Evolutionary conservation across 2,113 vertebrate genomes (phyloP).

Genomic region (Zosterops pallidus): DNA sequence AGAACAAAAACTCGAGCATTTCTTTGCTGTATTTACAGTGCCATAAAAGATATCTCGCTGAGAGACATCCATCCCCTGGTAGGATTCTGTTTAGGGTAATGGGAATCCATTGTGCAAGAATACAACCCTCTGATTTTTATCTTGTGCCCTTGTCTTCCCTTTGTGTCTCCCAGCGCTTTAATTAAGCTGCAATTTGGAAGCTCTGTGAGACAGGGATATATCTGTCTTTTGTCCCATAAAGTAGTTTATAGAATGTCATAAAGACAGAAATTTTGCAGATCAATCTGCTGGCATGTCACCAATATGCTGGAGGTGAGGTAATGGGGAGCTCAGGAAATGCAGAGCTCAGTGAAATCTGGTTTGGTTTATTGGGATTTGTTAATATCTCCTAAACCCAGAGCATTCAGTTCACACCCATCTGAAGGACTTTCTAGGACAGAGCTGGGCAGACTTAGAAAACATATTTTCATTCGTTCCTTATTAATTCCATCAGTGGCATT

Average conservation of each 20-base stretch:
- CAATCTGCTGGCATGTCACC: background rate
- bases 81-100: background rate
- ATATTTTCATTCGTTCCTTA: background rate
- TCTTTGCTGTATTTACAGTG: background rate
- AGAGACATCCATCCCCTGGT: background rate
- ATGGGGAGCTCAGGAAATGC: background rate
- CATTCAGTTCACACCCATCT: background rate
- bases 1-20: background rate
- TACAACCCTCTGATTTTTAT: background rate
- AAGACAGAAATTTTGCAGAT: constrained; percentile 19
- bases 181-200: constrained; percentile 36
- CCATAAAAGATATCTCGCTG: background rate
- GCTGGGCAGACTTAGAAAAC: background rate
- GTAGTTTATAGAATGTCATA: constrained; percentile 10
- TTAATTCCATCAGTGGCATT: background rate
- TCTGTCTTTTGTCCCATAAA: background rate
- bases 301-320: background rate
- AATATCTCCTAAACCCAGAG: background rate
- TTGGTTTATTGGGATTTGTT: background rate
- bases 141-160: background rate
- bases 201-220: background rate
- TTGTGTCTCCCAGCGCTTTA: background rate
- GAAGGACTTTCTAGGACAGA: background rate
- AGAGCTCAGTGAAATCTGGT: background rate
- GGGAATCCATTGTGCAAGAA: background rate